Percentiles rank a stretch among this genome's conserved stretches.
Evolutionary conservation across 2,113 vertebrate species (phyloP).

Genomic region (Myiopsitta monachus): DNA sequence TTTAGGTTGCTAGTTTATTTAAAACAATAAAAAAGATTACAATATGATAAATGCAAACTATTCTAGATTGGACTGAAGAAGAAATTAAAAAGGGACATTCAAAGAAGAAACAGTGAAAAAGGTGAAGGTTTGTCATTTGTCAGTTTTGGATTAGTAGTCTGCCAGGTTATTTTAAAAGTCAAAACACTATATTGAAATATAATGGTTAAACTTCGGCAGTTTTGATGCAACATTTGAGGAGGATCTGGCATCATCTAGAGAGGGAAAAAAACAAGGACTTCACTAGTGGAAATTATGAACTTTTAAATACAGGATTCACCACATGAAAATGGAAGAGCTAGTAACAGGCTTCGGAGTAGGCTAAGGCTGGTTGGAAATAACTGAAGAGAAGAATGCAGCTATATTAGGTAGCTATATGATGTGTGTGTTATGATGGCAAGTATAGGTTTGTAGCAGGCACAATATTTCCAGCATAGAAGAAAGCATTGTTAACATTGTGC

Average conservation of each 20-base stretch:
- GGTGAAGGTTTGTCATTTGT: not conserved
- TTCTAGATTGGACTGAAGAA: not conserved
- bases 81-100: not conserved
- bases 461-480: not conserved
- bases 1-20: not conserved
- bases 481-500: not conserved
- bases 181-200: not conserved
- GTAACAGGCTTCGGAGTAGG: not conserved
- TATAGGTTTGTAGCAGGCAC: not conserved
- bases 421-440: not conserved
- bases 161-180: not conserved
- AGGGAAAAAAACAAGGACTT: not conserved
- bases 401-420: accelerated
- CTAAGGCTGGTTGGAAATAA: not conserved
- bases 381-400: not conserved
- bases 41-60: not conserved
- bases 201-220: not conserved
- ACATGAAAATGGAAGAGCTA: not conserved
- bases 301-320: not conserved
- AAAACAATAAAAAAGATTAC: not conserved
- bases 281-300: not conserved
- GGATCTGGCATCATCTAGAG: not conserved
- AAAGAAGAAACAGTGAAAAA: not conserved
- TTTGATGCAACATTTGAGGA: not conserved
- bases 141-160: not conserved